These are phyloP conservation scores for Callopanchax toddi DNA, from an alignment of 2,113 vertebrate species.

Conservation along the genomic window DNA sequence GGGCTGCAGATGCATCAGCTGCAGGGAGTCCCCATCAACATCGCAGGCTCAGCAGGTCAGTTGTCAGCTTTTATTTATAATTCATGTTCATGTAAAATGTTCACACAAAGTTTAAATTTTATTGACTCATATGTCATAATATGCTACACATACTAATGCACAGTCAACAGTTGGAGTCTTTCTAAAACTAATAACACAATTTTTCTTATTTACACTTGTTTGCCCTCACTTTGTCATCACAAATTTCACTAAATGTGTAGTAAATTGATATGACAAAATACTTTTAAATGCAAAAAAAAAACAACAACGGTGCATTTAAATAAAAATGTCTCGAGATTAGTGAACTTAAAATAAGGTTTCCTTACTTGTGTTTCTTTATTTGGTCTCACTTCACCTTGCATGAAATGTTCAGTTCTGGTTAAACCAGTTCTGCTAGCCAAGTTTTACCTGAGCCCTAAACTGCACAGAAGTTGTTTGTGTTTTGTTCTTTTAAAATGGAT, in stretches of 20 bases:
- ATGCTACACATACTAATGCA: too few species aligned
- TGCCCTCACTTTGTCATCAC: not conserved
- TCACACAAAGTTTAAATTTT: not conserved
- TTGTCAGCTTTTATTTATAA: constrained; percentile 1
- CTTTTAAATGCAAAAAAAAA: too few species aligned
- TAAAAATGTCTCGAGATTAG: not conserved
- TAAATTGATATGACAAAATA: too few species aligned
- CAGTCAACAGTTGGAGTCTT: too few species aligned
- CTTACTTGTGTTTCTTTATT: constrained; percentile 1
- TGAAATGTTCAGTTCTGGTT: constrained; percentile 44
- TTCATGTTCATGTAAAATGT: not conserved
- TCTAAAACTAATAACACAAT: too few species aligned
- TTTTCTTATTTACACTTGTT: too few species aligned
- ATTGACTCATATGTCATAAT: too few species aligned
- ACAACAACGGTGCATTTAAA: too few species aligned
- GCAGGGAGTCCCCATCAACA: constrained; percentile 88
- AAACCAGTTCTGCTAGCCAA: constrained; percentile 51
- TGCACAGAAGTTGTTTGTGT: constrained; percentile 4
- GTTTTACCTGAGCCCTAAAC: constrained; percentile 5
- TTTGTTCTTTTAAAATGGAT: not conserved
- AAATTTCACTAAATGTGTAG: not conserved
- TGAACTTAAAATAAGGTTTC: not conserved
- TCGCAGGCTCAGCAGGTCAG: constrained; percentile 88
- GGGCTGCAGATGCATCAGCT: constrained; percentile 96
- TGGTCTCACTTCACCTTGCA: not conserved